A percentile compares a stretch with the other conserved stretches of the same genome.
Conservation (phyloP, 2,888 invertebrate genomes). For the Crematogaster levior region DNA sequence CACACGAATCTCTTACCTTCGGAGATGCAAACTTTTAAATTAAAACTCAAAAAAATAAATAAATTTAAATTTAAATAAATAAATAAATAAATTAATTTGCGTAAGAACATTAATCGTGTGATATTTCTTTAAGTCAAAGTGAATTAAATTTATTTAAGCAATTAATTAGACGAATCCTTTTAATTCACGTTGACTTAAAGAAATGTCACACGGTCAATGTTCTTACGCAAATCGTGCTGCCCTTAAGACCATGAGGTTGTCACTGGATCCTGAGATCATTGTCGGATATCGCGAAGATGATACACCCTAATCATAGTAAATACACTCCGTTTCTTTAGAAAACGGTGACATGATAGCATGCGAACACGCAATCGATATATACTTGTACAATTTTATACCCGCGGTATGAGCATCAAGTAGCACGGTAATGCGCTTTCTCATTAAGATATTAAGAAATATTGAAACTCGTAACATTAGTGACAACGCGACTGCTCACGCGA, state of each 20-base stretch:
- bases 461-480: slow-evolving; percentile 66
- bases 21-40: neutral
- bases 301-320: slow-evolving; percentile 17
- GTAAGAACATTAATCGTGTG: neutral
- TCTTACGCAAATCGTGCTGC: neutral
- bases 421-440: slow-evolving; percentile 69
- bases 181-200: neutral
- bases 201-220: neutral
- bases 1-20: neutral
- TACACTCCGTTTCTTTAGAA: slow-evolving; percentile 47
- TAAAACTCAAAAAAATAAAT: neutral
- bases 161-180: neutral
- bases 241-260: neutral
- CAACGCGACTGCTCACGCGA: slow-evolving; percentile 58
- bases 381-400: slow-evolving; percentile 52
- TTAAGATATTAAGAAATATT: slow-evolving; percentile 75
- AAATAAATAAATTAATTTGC: no score
- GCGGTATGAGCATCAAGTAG: slow-evolving; percentile 47
- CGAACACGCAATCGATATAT: slow-evolving; percentile 69
- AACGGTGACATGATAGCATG: slow-evolving; percentile 62
- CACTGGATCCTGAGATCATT: slow-evolving; percentile 55
- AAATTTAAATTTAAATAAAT: no score
- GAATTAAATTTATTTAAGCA: neutral
- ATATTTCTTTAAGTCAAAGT: neutral
- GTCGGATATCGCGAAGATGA: slow-evolving; percentile 59